Evolutionary conservation across 2,888 invertebrate genomes (phyloP).

Genomic region (Autographa pulchrina): DNA sequence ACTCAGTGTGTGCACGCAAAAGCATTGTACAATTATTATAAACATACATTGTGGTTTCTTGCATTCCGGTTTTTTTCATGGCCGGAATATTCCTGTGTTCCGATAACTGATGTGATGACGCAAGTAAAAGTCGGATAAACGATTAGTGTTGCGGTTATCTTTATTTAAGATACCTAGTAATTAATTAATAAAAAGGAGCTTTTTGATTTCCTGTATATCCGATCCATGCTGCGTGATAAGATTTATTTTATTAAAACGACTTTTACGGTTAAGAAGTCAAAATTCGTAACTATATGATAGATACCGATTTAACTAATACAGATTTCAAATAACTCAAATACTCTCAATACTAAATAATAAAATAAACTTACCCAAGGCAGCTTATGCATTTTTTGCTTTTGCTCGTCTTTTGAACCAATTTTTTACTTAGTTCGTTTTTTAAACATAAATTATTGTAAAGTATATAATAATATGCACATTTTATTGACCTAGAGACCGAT

Average conservation of each 20-base stretch:
- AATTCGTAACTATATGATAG: too few relatives aligned
- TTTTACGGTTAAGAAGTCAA: too few relatives aligned
- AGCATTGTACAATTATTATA: not conserved
- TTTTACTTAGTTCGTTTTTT: not conserved
- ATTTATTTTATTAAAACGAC: too few relatives aligned
- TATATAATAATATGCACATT: not conserved
- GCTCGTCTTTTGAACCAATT: not conserved
- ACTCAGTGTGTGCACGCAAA: constrained; percentile 29
- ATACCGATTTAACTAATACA: too few relatives aligned
- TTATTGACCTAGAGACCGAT: not conserved
- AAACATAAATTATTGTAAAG: not conserved
- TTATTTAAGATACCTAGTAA: not conserved
- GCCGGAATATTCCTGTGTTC: constrained; percentile 56
- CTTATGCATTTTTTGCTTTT: too few relatives aligned
- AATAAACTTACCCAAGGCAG: too few relatives aligned
- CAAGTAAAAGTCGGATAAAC: constrained; percentile 27
- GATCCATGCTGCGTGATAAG: too few relatives aligned
- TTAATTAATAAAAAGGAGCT: not conserved
- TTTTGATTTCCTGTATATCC: not conserved
- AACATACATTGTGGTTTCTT: not conserved
- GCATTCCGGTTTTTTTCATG: constrained; percentile 50
- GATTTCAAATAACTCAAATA: too few relatives aligned
- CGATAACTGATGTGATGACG: constrained; percentile 38
- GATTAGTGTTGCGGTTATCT: not conserved
- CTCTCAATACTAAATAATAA: too few relatives aligned